Evolutionary conservation across 2,888 invertebrate species (phyloP).

Genomic region (Pachydiplax longipennis): DNA sequence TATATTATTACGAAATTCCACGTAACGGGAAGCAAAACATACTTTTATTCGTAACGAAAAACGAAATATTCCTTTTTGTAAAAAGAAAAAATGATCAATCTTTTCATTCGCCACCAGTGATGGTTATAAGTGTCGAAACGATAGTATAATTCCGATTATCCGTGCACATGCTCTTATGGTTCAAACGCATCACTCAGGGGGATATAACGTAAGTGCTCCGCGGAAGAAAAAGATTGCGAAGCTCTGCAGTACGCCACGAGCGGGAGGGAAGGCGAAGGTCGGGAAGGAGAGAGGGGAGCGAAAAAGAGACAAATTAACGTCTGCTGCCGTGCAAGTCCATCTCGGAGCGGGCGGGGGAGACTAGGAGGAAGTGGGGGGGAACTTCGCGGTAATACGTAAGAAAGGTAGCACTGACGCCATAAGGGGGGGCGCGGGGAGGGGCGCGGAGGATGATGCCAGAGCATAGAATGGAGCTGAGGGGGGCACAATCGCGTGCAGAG

Average conservation of each 20-base stretch:
- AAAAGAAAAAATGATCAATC: too few relatives aligned
- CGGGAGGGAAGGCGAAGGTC: not conserved
- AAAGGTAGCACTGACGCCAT: constrained; percentile 27
- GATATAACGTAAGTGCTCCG: too few relatives aligned
- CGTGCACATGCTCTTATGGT: too few relatives aligned
- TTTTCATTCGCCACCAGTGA: too few relatives aligned
- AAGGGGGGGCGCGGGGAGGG: not conserved
- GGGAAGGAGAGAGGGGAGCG: not conserved
- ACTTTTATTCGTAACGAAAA: too few relatives aligned
- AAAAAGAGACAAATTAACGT: constrained; percentile 6
- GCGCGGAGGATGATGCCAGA: not conserved
- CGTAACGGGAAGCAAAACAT: too few relatives aligned
- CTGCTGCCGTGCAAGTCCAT: not conserved
- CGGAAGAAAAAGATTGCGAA: too few relatives aligned
- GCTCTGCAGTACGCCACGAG: not conserved
- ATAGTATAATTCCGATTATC: too few relatives aligned
- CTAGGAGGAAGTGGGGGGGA: not conserved
- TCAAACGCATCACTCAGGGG: too few relatives aligned
- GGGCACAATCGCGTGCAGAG: not conserved
- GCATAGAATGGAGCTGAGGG: not conserved
- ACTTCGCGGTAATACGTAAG: constrained; percentile 23
- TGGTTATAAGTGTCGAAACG: too few relatives aligned
- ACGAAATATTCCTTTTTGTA: too few relatives aligned
- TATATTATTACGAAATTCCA: too few relatives aligned
- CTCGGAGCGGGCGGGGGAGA: not conserved